phyloP scores from a whole-genome alignment of 2,113 vertebrate genomes.

The Chauna torquata region DNA sequence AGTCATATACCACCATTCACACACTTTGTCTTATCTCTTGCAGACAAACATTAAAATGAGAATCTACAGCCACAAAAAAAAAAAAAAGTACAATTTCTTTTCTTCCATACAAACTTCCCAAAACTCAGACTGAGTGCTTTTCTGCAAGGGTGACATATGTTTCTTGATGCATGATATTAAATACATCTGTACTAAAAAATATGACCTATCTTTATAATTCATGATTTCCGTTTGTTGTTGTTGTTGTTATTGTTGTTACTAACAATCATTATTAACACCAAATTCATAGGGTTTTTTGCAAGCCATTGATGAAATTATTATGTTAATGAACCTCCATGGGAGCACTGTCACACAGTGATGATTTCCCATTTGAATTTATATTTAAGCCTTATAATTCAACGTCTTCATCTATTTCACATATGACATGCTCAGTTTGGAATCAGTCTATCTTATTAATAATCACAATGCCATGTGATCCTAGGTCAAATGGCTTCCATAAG shows the following conservation, averaged over 20 bases:
- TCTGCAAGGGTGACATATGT: background rate
- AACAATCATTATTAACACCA: background rate
- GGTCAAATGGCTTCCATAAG: background rate
- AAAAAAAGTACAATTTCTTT: background rate
- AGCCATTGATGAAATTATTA: background rate
- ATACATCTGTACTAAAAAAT: background rate
- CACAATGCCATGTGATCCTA: background rate
- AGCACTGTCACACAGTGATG: background rate
- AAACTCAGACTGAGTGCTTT: background rate
- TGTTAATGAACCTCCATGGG: background rate
- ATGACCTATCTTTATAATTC: background rate
- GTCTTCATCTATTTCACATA: background rate
- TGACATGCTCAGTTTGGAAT: background rate
- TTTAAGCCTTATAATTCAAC: background rate
- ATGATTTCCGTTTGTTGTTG: background rate
- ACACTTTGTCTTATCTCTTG: background rate
- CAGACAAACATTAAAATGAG: background rate
- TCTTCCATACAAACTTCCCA: background rate
- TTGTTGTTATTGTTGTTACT: background rate
- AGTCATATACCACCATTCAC: background rate
- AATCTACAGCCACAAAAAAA: background rate
- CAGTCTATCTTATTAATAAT: background rate
- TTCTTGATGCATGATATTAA: background rate
- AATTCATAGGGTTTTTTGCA: background rate
- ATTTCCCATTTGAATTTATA: background rate